Conservation (phyloP, 2,797 vertebrate species). For the Philypnodon macrostomus region DNA sequence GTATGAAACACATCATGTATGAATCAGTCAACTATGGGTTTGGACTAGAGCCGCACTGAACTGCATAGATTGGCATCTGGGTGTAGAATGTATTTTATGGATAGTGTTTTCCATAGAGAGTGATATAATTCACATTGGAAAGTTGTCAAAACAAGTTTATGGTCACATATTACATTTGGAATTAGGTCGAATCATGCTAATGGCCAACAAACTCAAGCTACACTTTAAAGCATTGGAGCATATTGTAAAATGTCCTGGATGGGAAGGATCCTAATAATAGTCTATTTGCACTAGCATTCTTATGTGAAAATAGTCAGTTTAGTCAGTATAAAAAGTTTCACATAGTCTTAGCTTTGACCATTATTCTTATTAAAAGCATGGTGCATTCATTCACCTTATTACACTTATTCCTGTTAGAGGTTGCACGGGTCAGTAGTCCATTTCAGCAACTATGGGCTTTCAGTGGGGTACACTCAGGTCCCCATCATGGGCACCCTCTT, state of each 20-base stretch:
- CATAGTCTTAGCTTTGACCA: no score
- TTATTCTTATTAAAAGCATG: no score
- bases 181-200: neutral
- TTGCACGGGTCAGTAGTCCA: no score
- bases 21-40: neutral
- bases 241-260: neutral
- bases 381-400: no score
- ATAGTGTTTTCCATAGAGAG: neutral
- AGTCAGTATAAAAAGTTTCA: no score
- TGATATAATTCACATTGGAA: neutral
- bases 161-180: neutral
- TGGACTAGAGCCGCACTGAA: conserved; percentile 8
- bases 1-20: neutral
- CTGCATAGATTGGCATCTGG: neutral
- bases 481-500: neutral
- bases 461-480: no score
- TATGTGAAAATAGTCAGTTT: no score
- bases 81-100: neutral
- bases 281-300: no score
- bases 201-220: neutral
- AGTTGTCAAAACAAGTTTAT: neutral
- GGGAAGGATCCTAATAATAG: no score
- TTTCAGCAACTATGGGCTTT: no score
- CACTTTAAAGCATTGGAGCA: neutral
- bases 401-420: no score